Base-by-base conservation (phyloP, 2,113 vertebrate genomes). In the Panthera tigris region DNA sequence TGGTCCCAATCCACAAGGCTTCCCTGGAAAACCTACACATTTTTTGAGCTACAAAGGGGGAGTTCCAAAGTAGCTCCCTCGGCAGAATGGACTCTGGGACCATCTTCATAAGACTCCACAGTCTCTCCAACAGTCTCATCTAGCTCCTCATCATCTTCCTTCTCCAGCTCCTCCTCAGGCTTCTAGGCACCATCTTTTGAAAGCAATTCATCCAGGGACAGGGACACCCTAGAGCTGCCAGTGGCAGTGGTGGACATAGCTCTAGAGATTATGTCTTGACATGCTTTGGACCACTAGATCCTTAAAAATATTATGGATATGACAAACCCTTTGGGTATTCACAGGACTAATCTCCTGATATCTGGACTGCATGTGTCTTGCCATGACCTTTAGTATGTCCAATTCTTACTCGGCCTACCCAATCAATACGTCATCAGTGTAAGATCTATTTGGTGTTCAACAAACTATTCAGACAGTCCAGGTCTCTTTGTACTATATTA, bases 1-100 rank as follows among this genome's bases (percentile, higher is more conserved):
- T 99, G 89, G 99, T 99, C 82, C 99, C 99, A 39, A 99, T 99
- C 99, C 99, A 99, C 86, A 99, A 98, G 3, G 99, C 99, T 12
- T 99, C 98, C 84, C 99, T 99, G 57, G 99, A 99, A 95, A 99
- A 99, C 95, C 99, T 99, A 89, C 0, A 74, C 39, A 74, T 74
- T 27, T 74, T 73, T 74, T 41, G 23, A 41, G 23, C 23, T 41
- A 74, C 23, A 74, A 74, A n/a, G 81, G 48, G 55, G 36, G 52
- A 91, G 2, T 27, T 74, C 71, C 25, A 27, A 74, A 27, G 23
- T 74, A 13, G 36, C 23, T 41, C 39, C 10, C 25, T 25, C 39
- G 23, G 21, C 25, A 25, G 23, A 74, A 39, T 39, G 36, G 23
- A 15, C 71, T 23, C 71, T 41, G 39, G 71, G 71, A 41, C 14